Evolutionary conservation across 2,888 invertebrate genomes (phyloP).

Genomic region (Andrena dorsata): DNA sequence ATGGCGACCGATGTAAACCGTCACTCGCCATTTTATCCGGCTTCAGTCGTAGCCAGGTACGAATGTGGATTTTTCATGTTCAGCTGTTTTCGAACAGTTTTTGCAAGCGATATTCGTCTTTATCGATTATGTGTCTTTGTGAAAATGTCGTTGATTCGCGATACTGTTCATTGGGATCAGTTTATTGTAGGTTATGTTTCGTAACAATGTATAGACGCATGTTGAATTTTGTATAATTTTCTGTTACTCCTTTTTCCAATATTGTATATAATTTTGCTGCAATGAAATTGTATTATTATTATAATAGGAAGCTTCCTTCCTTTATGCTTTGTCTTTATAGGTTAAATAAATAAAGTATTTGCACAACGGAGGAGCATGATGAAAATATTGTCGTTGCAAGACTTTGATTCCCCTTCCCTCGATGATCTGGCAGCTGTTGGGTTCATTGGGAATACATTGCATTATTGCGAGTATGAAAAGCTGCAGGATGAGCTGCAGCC

Average conservation of each 20-base stretch:
- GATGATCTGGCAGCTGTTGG: slow-evolving; percentile 74
- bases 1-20: slow-evolving; percentile 61
- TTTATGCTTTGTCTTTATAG: slow-evolving; percentile 29
- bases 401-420: slow-evolving; percentile 74
- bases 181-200: not conserved
- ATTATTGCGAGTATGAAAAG: slow-evolving; percentile 75
- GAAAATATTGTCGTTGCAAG: slow-evolving; percentile 77
- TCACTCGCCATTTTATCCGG: slow-evolving; percentile 59
- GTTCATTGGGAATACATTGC: slow-evolving; percentile 64
- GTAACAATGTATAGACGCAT: not conserved
- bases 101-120: not conserved
- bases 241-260: not conserved
- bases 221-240: not conserved
- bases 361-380: slow-evolving; percentile 71
- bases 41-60: slow-evolving; percentile 15
- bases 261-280: not conserved
- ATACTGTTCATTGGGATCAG: not conserved
- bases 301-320: not conserved
- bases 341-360: slow-evolving; percentile 25
- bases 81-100: not conserved
- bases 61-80: not conserved
- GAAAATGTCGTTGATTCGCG: not conserved
- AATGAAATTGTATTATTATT: not conserved
- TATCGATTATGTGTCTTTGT: not conserved
- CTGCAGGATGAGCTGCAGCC: slow-evolving; percentile 79